Evolutionary conservation across 2,113 vertebrate genomes (phyloP).

Genomic region (Uropsilus gracilis): DNA sequence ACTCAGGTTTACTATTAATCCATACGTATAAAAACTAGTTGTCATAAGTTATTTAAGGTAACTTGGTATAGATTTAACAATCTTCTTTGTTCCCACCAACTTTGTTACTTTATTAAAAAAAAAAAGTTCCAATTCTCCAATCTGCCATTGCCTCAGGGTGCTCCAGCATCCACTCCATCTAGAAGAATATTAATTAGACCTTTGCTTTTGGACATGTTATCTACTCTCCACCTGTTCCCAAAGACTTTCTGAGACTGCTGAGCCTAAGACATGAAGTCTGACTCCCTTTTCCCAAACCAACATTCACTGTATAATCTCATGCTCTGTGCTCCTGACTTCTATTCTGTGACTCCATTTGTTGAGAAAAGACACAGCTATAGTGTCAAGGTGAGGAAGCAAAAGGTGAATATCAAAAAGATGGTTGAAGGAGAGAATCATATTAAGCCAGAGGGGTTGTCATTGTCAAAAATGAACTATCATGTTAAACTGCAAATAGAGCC

Average conservation of each 20-base stretch:
- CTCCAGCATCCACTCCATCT: not conserved
- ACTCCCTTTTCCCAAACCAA: not conserved
- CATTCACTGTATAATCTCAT: not conserved
- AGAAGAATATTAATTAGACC: not conserved
- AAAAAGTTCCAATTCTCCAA: not conserved
- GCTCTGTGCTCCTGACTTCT: not conserved
- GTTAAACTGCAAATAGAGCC: not conserved
- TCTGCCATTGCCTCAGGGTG: not conserved
- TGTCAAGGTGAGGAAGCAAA: not conserved
- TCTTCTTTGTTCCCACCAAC: not conserved
- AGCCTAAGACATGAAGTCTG: not conserved
- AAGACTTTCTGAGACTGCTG: not conserved
- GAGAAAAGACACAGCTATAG: not conserved
- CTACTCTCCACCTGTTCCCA: not conserved
- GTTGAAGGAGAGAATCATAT: not conserved
- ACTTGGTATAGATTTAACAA: not conserved
- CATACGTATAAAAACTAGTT: not conserved
- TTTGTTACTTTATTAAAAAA: constrained; percentile 4
- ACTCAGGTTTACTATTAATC: not conserved
- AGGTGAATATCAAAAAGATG: not conserved
- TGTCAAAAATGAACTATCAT: not conserved
- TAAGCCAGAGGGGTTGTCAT: not conserved
- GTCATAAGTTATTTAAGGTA: not conserved
- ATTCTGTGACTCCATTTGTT: not conserved
- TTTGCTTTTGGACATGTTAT: not conserved